phyloP scores from a whole-genome alignment of 2,797 vertebrate genomes.

The Prionace glauca region DNA sequence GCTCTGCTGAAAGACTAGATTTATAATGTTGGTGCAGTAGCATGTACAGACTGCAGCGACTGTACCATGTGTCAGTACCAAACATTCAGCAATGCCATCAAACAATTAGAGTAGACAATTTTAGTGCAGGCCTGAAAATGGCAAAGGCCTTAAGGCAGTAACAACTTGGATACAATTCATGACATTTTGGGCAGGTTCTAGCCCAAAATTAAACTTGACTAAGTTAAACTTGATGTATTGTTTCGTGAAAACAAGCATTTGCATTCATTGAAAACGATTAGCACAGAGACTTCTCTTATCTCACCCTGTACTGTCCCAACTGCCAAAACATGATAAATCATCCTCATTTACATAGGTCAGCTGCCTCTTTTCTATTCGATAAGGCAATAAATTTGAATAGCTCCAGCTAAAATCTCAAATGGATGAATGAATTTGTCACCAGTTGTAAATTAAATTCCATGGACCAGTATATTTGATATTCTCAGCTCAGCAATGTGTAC shows the following conservation, averaged over 20 bases:
- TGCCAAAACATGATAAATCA: neutral
- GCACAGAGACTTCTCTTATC: neutral
- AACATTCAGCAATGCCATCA: neutral
- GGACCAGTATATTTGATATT: neutral
- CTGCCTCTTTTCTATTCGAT: constrained; percentile 4
- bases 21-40: neutral
- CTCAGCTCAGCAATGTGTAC: neutral
- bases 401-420: neutral
- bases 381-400: constrained; percentile 9
- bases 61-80: neutral
- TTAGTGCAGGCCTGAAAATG: neutral
- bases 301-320: no score
- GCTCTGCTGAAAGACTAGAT: no score
- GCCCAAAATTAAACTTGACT: no score
- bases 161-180: neutral
- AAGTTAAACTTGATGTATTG: neutral
- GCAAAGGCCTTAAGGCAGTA: neutral
- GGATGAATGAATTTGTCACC: neutral
- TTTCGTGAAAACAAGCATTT: neutral
- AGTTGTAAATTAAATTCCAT: neutral
- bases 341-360: neutral
- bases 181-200: neutral
- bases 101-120: neutral
- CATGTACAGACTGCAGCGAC: neutral
- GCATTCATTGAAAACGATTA: neutral